phyloP scores from a whole-genome alignment of 2,797 vertebrate genomes.

The Anguilla pacifica region DNA sequence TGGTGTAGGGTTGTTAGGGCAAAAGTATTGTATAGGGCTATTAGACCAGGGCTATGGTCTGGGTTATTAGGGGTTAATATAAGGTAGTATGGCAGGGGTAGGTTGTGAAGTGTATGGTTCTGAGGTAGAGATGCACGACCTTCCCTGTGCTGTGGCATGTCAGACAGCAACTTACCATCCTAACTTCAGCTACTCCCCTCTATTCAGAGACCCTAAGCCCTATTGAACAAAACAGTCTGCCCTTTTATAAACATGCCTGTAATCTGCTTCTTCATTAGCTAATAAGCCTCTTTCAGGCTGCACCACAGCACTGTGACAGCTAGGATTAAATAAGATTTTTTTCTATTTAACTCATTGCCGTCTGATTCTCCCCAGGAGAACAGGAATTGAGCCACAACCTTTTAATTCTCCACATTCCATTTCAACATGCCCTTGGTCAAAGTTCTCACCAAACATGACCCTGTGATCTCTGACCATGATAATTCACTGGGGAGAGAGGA shows the following conservation, averaged over 20 bases:
- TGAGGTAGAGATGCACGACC: neutral
- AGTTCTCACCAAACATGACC: constrained; percentile 13
- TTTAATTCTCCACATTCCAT: constrained; percentile 16
- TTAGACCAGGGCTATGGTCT: too few species aligned
- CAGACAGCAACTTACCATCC: constrained; percentile 36
- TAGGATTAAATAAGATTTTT: constrained; percentile 34
- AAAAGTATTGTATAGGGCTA: too few species aligned
- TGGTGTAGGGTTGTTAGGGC: too few species aligned
- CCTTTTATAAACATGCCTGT: constrained; percentile 37
- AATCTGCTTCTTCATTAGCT: constrained; percentile 56
- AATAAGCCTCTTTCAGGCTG: constrained; percentile 40
- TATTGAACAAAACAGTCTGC: constrained; percentile 36
- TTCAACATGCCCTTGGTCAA: constrained; percentile 28
- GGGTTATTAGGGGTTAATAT: too few species aligned
- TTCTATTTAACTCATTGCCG: neutral
- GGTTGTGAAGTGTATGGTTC: neutral
- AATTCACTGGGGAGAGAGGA: constrained; percentile 22
- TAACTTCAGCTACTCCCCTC: constrained; percentile 49
- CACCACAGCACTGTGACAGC: constrained; percentile 36
- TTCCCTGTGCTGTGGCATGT: neutral
- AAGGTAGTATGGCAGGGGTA: too few species aligned
- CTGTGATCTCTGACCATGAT: constrained; percentile 33
- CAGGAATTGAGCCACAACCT: neutral
- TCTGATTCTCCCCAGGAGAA: constrained; percentile 16
- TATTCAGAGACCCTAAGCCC: constrained; percentile 59